Percentiles rank a stretch among this genome's conserved stretches.
Conservation (phyloP, 92 coral and sea anemone species). For the Anthopleura xanthogrammica region DNA sequence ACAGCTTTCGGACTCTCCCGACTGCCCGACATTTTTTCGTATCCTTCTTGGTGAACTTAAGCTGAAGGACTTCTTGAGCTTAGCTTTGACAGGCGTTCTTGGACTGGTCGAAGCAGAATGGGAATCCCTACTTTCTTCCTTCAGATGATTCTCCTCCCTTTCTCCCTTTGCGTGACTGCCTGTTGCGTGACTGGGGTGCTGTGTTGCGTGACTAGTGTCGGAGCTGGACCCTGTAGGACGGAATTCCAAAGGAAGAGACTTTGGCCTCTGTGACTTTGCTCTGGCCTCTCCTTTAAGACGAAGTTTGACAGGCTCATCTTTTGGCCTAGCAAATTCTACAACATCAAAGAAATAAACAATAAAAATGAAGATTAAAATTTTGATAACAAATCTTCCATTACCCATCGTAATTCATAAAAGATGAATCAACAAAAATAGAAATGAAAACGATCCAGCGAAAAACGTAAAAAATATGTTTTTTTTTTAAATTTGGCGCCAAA, state of each 20-base stretch:
- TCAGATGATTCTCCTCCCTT: conserved; percentile 5
- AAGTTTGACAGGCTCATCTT: conserved; percentile 25
- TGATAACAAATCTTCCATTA: too few relatives aligned
- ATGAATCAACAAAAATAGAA: too few relatives aligned
- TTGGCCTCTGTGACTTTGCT: conserved; percentile 49
- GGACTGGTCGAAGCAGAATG: conserved; percentile 38
- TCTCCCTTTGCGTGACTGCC: conserved; percentile 14
- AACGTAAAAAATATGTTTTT: too few relatives aligned
- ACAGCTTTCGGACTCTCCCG: conserved; percentile 47
- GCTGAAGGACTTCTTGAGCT: conserved; percentile 62
- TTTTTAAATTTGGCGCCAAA: too few relatives aligned
- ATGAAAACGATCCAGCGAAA: too few relatives aligned
- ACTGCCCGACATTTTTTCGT: conserved; percentile 37
- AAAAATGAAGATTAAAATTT: too few relatives aligned
- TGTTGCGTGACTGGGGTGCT: conserved; percentile 10
- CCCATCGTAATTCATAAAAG: too few relatives aligned
- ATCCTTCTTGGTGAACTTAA: conserved; percentile 61
- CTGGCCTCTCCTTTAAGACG: conserved; percentile 26
- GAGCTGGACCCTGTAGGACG: neutral
- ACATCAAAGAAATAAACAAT: neutral
- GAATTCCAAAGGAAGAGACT: conserved; percentile 53
- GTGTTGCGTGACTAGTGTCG: conserved; percentile 11
- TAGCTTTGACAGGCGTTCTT: conserved; percentile 38
- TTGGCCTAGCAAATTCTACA: neutral
- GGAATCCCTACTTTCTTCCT: conserved; percentile 16